phyloP scores from a whole-genome alignment of 92 coral and sea anemone species.

The Nematostella vectensis region DNA sequence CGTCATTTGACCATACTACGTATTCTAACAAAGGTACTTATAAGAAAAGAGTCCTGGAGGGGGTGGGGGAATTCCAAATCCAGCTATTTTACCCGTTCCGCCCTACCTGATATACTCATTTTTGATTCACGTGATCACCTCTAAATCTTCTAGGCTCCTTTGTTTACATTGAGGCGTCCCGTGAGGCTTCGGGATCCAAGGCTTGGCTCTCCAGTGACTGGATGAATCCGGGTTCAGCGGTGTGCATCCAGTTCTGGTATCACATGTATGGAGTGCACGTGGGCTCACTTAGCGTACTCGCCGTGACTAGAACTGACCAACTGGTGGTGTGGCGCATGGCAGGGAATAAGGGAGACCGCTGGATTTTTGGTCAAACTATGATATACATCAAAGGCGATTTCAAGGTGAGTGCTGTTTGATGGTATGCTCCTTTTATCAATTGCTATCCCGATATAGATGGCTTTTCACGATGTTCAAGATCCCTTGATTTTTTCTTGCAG shows the following conservation, averaged over 20 bases:
- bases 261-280: constrained; percentile 23
- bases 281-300: constrained; percentile 5
- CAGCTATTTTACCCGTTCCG: too few species aligned
- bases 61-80: neutral
- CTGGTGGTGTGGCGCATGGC: neutral
- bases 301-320: neutral
- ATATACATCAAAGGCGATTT: neutral
- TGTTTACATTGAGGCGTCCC: constrained; percentile 12
- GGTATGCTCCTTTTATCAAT: neutral
- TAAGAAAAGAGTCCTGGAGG: too few species aligned
- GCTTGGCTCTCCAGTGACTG: constrained; percentile 13
- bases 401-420: neutral
- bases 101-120: too few species aligned
- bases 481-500: neutral
- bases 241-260: constrained; percentile 17
- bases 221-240: constrained; percentile 12
- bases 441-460: too few species aligned
- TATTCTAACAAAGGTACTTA: constrained; percentile 5
- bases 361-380: constrained; percentile 9
- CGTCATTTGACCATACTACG: constrained; percentile 8
- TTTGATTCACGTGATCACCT: too few species aligned
- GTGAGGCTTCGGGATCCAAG: neutral
- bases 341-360: constrained; percentile 5
- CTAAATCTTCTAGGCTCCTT: too few species aligned
- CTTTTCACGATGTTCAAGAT: too few species aligned